phyloP scores from a whole-genome alignment of 2,797 vertebrate genomes.

The Manis javanica region DNA sequence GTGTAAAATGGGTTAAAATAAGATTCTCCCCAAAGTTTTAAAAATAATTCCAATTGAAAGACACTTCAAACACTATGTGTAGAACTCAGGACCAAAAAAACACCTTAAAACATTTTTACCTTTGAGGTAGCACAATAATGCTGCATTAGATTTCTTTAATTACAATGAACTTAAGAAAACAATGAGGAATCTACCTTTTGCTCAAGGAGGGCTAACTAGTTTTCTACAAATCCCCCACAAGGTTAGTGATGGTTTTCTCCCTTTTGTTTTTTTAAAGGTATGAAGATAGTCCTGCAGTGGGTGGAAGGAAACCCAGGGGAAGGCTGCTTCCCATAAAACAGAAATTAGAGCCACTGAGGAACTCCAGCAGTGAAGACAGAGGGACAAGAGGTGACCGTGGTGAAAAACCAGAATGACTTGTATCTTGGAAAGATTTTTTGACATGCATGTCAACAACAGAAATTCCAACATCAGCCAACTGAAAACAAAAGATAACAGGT shows the following conservation, averaged over 20 bases:
- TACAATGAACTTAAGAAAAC: slow-evolving; percentile 82
- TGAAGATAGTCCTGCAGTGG: slow-evolving; percentile 84
- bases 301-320: slow-evolving; percentile 82
- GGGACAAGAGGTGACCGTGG: slow-evolving; percentile 75
- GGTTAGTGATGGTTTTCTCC: slow-evolving; percentile 76
- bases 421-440: slow-evolving; percentile 85
- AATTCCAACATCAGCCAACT: slow-evolving; percentile 72
- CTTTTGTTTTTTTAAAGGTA: slow-evolving; percentile 76
- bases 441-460: slow-evolving; percentile 82
- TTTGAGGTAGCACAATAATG: slow-evolving; percentile 91
- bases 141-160: slow-evolving; percentile 85
- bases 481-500: slow-evolving; percentile 81
- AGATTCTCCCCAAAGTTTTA: slow-evolving; percentile 82
- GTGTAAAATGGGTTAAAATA: slow-evolving; percentile 83
- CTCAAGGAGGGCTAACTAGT: slow-evolving; percentile 83
- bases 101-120: slow-evolving; percentile 88
- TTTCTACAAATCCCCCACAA: slow-evolving; percentile 82
- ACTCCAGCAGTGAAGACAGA: slow-evolving; percentile 76
- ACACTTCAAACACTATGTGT: slow-evolving; percentile 80
- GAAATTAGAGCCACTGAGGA: slow-evolving; percentile 77
- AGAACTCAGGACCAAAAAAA: slow-evolving; percentile 86
- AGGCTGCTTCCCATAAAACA: slow-evolving; percentile 85
- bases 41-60: slow-evolving; percentile 79
- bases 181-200: slow-evolving; percentile 80
- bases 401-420: slow-evolving; percentile 70